Evolutionary conservation across 2,113 vertebrate species (phyloP), one percentile per base, ranked within the genome.

Genomic region (Coptodon bakossiorum): DNA sequence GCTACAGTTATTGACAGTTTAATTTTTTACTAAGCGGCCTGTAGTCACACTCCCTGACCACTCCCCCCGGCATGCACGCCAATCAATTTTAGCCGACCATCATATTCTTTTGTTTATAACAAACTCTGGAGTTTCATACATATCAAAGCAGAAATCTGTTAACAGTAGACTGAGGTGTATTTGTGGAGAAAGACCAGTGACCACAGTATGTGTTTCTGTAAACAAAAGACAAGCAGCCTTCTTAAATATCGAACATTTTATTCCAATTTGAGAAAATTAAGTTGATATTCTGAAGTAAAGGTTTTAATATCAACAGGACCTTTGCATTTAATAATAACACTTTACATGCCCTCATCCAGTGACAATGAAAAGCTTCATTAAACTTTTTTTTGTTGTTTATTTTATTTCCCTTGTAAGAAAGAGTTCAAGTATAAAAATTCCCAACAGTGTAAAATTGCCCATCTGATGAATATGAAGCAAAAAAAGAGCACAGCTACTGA

Each of bases 321-420:
- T 97, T 97, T 97, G 97, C 93, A 97, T 98, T 97, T 97, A 97
- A 96, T 98, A 96, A 91, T 92, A 99, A 99, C 97, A 98, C 96
- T 93, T 97, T 96, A 98, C 97, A 98, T 97, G 95, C 93, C 94
- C 95, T 95, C 97, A 97, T 99, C 98, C 98, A 99, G 97, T 98
- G 97, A 98, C 97, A 96, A 97, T 97, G 96, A 97, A 98, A 97
- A 97, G 97, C 96, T 96, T 98, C 96, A 96, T 96, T 97, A 98
- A 98, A 97, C 95, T 96, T 93, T 94, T 89, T 94, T 91, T 94
- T 95, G 78, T 86, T 83, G 88, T 92, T 94, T 94, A 68, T 94
- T 96, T 97, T 98, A 97, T 98, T 97, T 99, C 98, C 98, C 98
- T 99, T 98, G 98, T 99, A 99, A 97, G 98, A 99, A 99, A 99